These are phyloP conservation scores for Mastomys natalensis DNA, from an alignment of 2,113 vertebrate species.

Conservation along the genomic window DNA sequence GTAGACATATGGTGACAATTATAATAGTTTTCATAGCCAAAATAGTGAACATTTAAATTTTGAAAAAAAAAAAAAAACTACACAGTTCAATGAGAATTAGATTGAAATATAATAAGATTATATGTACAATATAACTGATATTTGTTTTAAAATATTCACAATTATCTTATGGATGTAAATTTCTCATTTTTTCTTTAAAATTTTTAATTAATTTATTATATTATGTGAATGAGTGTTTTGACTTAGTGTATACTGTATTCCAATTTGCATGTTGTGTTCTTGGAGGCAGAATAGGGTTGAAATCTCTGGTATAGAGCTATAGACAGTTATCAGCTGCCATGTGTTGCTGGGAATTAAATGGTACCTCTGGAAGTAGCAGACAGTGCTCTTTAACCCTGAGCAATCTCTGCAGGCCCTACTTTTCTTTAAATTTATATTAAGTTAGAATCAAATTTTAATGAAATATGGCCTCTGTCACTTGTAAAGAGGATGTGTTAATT, in stretches of 20 bases:
- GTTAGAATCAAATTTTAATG: slow-evolving; percentile 64
- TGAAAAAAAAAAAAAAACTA: slow-evolving; percentile 30
- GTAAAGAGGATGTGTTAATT: slow-evolving; percentile 55
- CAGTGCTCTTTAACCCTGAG: neutral
- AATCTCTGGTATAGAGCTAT: neutral
- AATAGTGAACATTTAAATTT: neutral
- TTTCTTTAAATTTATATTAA: neutral
- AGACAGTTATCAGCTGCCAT: neutral
- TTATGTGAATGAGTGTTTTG: neutral
- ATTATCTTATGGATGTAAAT: neutral
- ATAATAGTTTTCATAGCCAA: neutral
- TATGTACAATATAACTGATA: neutral
- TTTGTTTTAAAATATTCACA: no score
- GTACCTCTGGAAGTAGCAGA: no score
- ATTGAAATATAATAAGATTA: neutral
- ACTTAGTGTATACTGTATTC: neutral
- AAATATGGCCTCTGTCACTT: slow-evolving; percentile 76
- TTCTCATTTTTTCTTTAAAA: neutral
- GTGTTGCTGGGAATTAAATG: neutral
- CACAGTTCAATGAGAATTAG: slow-evolving; percentile 30
- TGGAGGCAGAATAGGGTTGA: neutral
- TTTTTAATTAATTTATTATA: neutral
- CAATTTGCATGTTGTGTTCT: neutral
- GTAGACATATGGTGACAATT: slow-evolving; percentile 17
- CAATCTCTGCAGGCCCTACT: neutral